A percentile compares a stretch with the other conserved stretches of the same genome.
phyloP scores from a whole-genome alignment of 1,140 invertebrate genomes.

The Aricia agestis region DNA sequence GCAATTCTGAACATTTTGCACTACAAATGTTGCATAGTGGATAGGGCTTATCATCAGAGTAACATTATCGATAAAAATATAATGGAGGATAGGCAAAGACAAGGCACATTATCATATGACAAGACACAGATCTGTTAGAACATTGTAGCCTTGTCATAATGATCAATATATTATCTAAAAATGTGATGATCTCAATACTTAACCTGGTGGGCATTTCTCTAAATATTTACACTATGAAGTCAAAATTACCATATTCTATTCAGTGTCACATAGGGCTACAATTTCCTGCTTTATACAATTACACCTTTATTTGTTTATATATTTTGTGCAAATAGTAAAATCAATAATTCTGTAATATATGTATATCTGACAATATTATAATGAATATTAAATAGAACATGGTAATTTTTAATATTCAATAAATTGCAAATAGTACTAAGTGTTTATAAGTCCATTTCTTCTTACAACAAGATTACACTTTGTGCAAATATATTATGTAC shows the following conservation, averaged over 20 bases:
- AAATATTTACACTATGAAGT: constrained; percentile 19
- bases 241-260: constrained; percentile 5
- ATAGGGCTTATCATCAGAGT: not conserved
- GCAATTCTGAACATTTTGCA: too few species aligned
- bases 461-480: constrained; percentile 45
- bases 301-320: too few species aligned
- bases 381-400: not conserved
- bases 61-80: constrained; percentile 24
- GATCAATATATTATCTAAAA: constrained; percentile 24
- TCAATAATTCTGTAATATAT: too few species aligned
- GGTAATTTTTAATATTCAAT: constrained; percentile 19
- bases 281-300: too few species aligned
- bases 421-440: constrained; percentile 24
- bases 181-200: constrained; percentile 31
- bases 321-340: too few species aligned
- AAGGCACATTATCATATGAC: constrained; percentile 34
- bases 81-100: constrained; percentile 26
- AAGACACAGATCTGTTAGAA: constrained; percentile 30
- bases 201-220: constrained; percentile 35
- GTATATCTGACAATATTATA: too few species aligned
- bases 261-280: not conserved
- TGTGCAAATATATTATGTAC: constrained; percentile 50
- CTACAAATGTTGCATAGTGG: too few species aligned
- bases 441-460: constrained; percentile 27
- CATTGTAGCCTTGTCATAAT: constrained; percentile 19